Percentiles rank a stretch among this genome's conserved stretches.
Evolutionary conservation across 2,888 invertebrate species (phyloP).

Genomic region (Pseudanteris insignis): DNA sequence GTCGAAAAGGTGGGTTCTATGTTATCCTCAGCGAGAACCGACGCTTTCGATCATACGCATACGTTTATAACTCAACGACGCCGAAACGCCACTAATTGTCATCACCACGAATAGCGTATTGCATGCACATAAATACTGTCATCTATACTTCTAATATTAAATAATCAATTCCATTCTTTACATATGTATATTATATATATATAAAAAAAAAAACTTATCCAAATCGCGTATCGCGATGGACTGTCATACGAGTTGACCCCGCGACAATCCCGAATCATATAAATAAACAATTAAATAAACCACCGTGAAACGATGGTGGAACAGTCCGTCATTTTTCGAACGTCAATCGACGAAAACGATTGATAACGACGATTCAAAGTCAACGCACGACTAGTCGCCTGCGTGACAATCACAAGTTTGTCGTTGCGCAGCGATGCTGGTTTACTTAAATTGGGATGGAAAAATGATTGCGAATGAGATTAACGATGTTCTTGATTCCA

Average conservation of each 20-base stretch:
- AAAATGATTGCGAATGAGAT: constrained; percentile 33
- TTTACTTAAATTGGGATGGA: constrained; percentile 21
- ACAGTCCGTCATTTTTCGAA: constrained; percentile 44
- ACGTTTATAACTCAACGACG: too few relatives aligned
- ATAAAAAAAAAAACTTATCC: constrained; percentile 14
- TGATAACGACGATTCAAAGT: too few relatives aligned
- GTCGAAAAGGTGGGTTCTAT: too few relatives aligned
- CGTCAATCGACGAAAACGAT: constrained; percentile 4
- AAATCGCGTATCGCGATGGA: background rate
- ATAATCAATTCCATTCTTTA: constrained; percentile 41
- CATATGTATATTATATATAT: constrained; percentile 35
- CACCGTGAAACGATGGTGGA: constrained; percentile 43
- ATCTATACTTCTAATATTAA: constrained; percentile 35
- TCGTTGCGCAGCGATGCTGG: constrained; percentile 4
- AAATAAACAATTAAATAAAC: constrained; percentile 45
- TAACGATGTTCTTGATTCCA: constrained; percentile 39
- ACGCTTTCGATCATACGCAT: too few relatives aligned
- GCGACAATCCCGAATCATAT: constrained; percentile 12
- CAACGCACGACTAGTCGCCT: too few relatives aligned
- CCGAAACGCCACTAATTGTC: background rate
- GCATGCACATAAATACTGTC: constrained; percentile 39
- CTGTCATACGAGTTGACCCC: too few relatives aligned
- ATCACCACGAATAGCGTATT: constrained; percentile 11
- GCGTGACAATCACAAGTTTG: too few relatives aligned
- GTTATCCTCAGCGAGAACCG: too few relatives aligned